Evolutionary conservation across 2,797 vertebrate genomes (phyloP), one percentile per base, ranked within the genome.

Genomic region (Aulostomus chinensis): DNA sequence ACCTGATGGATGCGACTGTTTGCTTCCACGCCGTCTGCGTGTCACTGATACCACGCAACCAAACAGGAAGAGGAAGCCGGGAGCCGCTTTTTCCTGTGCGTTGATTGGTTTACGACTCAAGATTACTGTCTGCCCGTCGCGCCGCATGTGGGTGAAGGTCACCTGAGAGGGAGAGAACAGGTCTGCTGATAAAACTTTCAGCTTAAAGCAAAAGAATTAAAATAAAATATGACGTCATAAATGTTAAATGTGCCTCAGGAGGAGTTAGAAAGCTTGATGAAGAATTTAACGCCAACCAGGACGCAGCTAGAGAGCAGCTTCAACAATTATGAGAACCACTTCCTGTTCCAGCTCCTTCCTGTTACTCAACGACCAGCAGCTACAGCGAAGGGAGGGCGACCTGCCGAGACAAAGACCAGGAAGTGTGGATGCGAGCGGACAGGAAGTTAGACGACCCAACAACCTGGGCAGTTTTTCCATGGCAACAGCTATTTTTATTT

Each of bases 61-160:
- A 68, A 74, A 81, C 72, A 73, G 80, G 78, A 82, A 83, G 47
- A 37, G 76, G 76, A 64, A 70, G 46, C 45, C n/a, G 2, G 60
- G 53, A 17, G 36, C 42, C 25, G 24, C 26, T 29, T 58, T 46
- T 78, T 79, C 74, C 68, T 58, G 40, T 2, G 5, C 2, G 5
- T 37, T 50, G 70, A 82, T 76, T 81, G 84, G 67, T 63, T 71
- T 40, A 52, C 2, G 9, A 15, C 15, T 13, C 0, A 7, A n/a
- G 68, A 80, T 83, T 67, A 78, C 7, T 32, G 35, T 64, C 31
- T 10, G 21, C 9, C 46, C n/a, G 12, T 47, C n/a, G 11, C 40
- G 30, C 50, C 51, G 69, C 54, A 24, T 3, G 1, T 7, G 29
- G 35, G 36, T 32, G 43, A 60, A 60, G 53, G 60, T 53, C 21